Percentiles rank a stretch among this genome's conserved stretches.
phyloP scores from a whole-genome alignment of 2,113 vertebrate genomes.

The Tympanuchus pallidicinctus region DNA sequence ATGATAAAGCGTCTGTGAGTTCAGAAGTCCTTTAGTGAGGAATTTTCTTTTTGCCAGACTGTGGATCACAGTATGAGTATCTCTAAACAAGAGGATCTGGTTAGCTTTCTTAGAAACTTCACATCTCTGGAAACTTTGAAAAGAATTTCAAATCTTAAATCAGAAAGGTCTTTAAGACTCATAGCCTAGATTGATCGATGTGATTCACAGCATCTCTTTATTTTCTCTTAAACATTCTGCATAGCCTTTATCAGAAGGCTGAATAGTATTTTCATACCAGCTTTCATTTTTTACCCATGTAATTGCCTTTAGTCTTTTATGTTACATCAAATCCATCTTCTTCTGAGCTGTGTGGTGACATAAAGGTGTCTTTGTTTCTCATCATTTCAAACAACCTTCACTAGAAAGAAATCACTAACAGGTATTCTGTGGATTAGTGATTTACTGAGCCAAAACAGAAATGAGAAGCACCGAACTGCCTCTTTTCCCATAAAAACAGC shows the following conservation, averaged over 20 bases:
- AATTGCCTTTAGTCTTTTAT: constrained; percentile 40
- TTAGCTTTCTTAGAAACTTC: neutral
- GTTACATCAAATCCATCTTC: constrained; percentile 29
- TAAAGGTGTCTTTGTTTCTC: constrained; percentile 25
- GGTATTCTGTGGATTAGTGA: constrained; percentile 18
- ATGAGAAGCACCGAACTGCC: neutral
- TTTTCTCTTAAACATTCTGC: neutral
- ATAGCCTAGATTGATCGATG: neutral
- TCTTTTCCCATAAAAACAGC: constrained; percentile 34
- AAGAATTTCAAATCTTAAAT: neutral
- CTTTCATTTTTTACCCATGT: constrained; percentile 23
- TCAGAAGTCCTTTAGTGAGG: neutral
- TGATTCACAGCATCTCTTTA: neutral
- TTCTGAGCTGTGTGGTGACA: constrained; percentile 18
- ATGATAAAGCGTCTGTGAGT: neutral
- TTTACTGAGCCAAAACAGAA: neutral
- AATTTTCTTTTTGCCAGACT: neutral
- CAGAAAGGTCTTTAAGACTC: neutral
- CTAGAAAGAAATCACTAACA: constrained; percentile 3
- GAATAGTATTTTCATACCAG: constrained; percentile 28
- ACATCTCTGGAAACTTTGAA: neutral
- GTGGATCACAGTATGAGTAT: neutral
- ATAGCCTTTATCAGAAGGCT: neutral
- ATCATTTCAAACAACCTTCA: neutral
- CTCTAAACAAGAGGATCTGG: neutral